A percentile compares a stretch with the other conserved stretches of the same genome.
These are phyloP conservation scores for Astropecten irregularis DNA, from an alignment of 53 echinoderm and acorn worm species.

Conservation along the genomic window DNA sequence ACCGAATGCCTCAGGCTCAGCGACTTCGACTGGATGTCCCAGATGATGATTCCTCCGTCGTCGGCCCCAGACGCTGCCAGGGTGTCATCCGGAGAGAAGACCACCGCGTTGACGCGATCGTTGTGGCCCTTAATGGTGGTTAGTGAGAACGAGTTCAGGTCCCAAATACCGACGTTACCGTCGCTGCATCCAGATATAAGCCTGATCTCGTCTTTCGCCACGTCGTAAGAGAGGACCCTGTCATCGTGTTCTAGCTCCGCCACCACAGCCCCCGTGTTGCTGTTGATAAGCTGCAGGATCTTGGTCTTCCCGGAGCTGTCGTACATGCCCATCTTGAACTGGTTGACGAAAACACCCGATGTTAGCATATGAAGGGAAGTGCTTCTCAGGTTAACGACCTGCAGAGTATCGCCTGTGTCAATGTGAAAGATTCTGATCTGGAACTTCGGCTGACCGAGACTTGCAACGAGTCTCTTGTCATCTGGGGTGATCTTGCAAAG, in stretches of 20 bases:
- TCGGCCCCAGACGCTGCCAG: conserved; percentile 29
- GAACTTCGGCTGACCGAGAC: conserved; percentile 35
- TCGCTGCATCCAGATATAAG: conserved; percentile 21
- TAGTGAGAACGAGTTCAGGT: background rate
- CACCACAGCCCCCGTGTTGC: conserved; percentile 1
- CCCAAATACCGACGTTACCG: conserved; percentile 19
- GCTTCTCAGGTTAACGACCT: conserved; percentile 7
- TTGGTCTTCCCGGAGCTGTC: conserved; percentile 39
- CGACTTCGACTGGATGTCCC: conserved; percentile 27
- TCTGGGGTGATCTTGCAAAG: conserved; percentile 40
- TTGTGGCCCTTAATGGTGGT: conserved; percentile 32
- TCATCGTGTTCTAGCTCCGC: conserved; percentile 8
- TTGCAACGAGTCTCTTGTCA: conserved; percentile 1
- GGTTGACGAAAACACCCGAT: conserved; percentile 38
- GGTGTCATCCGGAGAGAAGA: conserved; percentile 15
- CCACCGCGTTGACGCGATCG: conserved; percentile 1
- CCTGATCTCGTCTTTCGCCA: conserved; percentile 17
- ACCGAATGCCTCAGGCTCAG: conserved; percentile 10
- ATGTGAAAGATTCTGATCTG: conserved; percentile 31
- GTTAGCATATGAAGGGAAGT: conserved; percentile 25
- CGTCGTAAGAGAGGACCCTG: background rate
- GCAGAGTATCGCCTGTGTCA: conserved; percentile 9
- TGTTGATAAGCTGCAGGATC: conserved; percentile 33
- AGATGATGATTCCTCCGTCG: conserved; percentile 31
- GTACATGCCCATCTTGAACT: conserved; percentile 4